Base-by-base conservation (phyloP, 2,113 vertebrate species). In the Puffinus mauretanicus region DNA sequence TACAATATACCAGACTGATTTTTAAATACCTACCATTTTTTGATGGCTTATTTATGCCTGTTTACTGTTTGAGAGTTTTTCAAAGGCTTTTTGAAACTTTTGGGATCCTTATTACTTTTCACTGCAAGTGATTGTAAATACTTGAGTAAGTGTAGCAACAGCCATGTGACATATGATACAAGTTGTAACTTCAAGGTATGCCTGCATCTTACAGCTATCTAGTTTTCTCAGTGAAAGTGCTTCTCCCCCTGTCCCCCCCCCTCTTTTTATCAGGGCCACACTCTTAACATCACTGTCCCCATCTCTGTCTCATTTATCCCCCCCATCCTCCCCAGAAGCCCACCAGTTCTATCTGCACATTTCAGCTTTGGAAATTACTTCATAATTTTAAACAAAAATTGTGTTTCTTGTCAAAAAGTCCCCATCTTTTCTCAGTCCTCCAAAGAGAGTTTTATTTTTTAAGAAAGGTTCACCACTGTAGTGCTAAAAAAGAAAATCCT, bases 221-320 rank as follows among this genome's bases (percentile, higher is more conserved):
- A 16, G 20, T 76, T 76, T 86, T 81, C 55, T 57, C 22, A 44
- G 22, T 19, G 67, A 34, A 79, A 67, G 13, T 30, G 30, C 7
- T 89, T 52, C 1, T 5, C 4, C 46, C 46, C 1, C 5, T 27
- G 22, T 3, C 6, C 17, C 11, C 22, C 8, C 9, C 2, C 6
- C 34, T 16, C 15, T 60, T 20, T 36, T 61, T 30, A 42, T n/a
- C 34, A 47, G 19, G 8, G 21, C 2, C 29, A 60, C 7, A 13
- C 46, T 49, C 40, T 67, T 67, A 55, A 40, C 3, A 20, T 11
- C 36, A 16, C 20, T 64, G 6, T 38, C 16, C 32, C 19, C 27
- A 26, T 9, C 16, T 57, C 19, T 64, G 55, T n/a, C 57, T 57
- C 55, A 57, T 49, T 85, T 80, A 34, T 38, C 4, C 3, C 7